A percentile compares a stretch with the other conserved stretches of the same genome.
phyloP scores from a whole-genome alignment of 2,113 vertebrate genomes.

The Planiliza haematocheilus region DNA sequence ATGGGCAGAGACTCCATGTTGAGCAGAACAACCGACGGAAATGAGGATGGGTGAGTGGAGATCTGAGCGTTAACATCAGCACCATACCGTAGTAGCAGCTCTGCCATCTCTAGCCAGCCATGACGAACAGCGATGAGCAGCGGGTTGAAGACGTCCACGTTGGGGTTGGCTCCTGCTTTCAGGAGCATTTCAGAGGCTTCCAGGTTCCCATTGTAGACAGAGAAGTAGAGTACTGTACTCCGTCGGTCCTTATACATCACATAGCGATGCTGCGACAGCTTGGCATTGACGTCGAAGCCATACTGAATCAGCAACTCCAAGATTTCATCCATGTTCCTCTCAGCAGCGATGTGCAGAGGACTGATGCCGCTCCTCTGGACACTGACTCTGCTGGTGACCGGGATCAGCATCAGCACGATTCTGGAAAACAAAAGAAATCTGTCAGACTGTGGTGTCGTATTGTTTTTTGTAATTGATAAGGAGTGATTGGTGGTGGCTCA shows the following conservation, averaged over 20 bases:
- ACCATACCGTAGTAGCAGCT: slow-evolving; percentile 87
- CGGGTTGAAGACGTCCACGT: slow-evolving; percentile 88
- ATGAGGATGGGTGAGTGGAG: slow-evolving; percentile 86
- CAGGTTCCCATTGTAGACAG: slow-evolving; percentile 89
- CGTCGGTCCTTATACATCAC: slow-evolving; percentile 88
- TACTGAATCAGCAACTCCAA: slow-evolving; percentile 85
- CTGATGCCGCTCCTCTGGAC: slow-evolving; percentile 88
- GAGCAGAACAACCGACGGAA: slow-evolving; percentile 92
- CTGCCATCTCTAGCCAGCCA: slow-evolving; percentile 84
- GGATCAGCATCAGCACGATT: slow-evolving; percentile 88
- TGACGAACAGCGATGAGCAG: slow-evolving; percentile 90
- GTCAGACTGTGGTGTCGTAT: too few relatives aligned
- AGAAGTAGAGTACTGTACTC: slow-evolving; percentile 88
- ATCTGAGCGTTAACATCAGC: slow-evolving; percentile 88
- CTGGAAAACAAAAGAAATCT: slow-evolving; percentile 66
- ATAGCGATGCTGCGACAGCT: slow-evolving; percentile 84
- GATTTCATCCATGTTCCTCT: slow-evolving; percentile 86
- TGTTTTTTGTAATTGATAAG: too few relatives aligned
- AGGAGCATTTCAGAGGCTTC: slow-evolving; percentile 86
- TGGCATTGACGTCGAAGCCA: slow-evolving; percentile 86
- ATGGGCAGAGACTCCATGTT: slow-evolving; percentile 87
- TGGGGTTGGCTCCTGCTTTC: slow-evolving; percentile 88
- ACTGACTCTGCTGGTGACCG: slow-evolving; percentile 86
- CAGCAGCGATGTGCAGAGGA: slow-evolving; percentile 89
- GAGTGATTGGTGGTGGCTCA: background rate